Base-by-base conservation (phyloP, 1,140 invertebrate genomes). In the Centruroides vittatus region DNA sequence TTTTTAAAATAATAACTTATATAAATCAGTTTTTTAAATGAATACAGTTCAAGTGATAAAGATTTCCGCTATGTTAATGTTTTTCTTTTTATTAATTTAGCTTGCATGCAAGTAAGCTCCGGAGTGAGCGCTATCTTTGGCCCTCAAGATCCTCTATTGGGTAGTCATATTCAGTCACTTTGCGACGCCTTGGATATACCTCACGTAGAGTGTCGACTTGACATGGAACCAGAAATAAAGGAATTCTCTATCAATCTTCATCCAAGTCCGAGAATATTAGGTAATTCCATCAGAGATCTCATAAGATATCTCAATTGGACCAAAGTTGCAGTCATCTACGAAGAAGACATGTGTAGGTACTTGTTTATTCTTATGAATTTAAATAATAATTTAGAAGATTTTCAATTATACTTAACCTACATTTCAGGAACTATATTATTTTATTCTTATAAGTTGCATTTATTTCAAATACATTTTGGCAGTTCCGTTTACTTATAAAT, bases 261-360 rank as follows among this genome's bases (percentile, higher is more conserved):
- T 76, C 93, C 93, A 0, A 82, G 87, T 13, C 84, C 90, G 66
- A 81, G 85, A 60, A 78, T 88, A 59, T 79, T 95, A 66, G 89
- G 91, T 71, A 77, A 81, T 56, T 90, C 92, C 0, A 90, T 91
- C 73, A 80, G 83, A 60, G 91, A 95, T 70, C 79, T 94, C 53
- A 89, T 94, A 74, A 77, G 80, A 35, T 92, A 89, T 71, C 79
- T 93, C 46, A 93, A 93, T 72, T 96, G 92, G 92, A 92, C 88
- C 7, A 84, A 85, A 74, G 89, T 94, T 66, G 91, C 89, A 1
- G 87, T 97, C 63, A 83, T 97, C 47, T 95, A 95, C 70, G 92
- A 97, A 73, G 87, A 93, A 70, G 84, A 87, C 72, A 84, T 85
- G 67, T 85, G 86, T 88, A 72, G 79, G 78, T 75, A 53, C 50